Conservation (phyloP, 2,797 vertebrate species). For the Semaprochilodus insignis region DNA sequence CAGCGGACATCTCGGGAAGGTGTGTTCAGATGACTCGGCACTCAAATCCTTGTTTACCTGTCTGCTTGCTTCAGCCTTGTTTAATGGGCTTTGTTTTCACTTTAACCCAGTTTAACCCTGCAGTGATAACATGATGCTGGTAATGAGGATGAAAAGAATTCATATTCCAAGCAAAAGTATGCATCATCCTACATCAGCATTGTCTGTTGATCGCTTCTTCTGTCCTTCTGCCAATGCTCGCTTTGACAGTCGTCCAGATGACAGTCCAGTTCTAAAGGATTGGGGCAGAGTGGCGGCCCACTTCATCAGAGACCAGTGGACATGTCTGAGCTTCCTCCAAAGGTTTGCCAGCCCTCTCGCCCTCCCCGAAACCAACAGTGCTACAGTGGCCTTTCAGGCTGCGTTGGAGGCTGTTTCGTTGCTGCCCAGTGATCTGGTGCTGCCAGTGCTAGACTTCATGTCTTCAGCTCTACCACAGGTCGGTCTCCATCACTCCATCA, state of each 20-base stretch:
- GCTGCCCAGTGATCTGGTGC: constrained; percentile 86
- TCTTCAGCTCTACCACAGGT: constrained; percentile 85
- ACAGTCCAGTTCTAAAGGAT: constrained; percentile 76
- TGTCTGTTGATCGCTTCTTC: too few relatives aligned
- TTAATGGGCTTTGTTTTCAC: neutral
- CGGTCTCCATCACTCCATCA: constrained; percentile 38
- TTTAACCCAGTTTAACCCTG: neutral
- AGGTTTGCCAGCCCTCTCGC: constrained; percentile 48
- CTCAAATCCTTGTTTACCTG: neutral
- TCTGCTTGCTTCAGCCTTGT: neutral
- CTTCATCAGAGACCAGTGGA: constrained; percentile 90
- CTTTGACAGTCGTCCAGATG: constrained; percentile 75
- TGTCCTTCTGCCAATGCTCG: neutral
- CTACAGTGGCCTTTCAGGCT: constrained; percentile 65
- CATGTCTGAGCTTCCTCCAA: constrained; percentile 83
- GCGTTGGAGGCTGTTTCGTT: constrained; percentile 86
- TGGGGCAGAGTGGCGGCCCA: constrained; percentile 88
- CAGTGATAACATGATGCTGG: neutral
- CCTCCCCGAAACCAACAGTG: constrained; percentile 43
- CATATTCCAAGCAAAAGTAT: neutral
- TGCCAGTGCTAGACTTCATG: constrained; percentile 88
- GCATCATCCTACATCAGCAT: neutral
- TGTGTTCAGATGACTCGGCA: constrained; percentile 54
- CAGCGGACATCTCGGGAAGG: constrained; percentile 61
- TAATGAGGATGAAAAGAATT: neutral